These are phyloP conservation scores for Pygmarrhopalites habei DNA, from an alignment of 1,140 invertebrate genomes.

Conservation along the genomic window DNA sequence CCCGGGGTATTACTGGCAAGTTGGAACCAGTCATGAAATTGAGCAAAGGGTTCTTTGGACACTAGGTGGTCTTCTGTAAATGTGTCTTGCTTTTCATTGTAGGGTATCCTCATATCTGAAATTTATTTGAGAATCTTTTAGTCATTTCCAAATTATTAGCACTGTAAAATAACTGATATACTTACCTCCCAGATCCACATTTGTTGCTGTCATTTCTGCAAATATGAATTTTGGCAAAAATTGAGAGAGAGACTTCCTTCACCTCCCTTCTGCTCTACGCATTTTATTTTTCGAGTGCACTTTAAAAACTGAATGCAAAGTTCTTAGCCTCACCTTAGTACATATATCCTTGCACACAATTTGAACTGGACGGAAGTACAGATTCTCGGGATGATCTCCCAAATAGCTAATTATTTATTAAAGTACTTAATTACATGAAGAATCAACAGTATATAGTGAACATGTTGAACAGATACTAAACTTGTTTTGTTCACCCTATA, in stretches of 20 bases:
- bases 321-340: no score
- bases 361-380: no score
- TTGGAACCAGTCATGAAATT: slow-evolving; percentile 82
- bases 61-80: slow-evolving; percentile 68
- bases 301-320: no score
- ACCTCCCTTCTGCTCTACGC: background rate
- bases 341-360: no score
- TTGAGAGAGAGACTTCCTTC: background rate
- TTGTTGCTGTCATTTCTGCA: background rate
- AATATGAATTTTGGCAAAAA: background rate
- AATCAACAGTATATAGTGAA: no score
- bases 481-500: background rate
- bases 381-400: no score
- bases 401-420: no score
- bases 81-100: slow-evolving; percentile 60
- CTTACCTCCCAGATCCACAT: background rate
- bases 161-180: background rate
- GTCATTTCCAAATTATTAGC: background rate
- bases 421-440: no score
- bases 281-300: background rate
- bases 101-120: slow-evolving; percentile 61
- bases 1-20: slow-evolving; percentile 58
- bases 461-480: background rate
- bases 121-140: background rate
- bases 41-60: slow-evolving; percentile 67